Conservation (phyloP, 1,140 invertebrate genomes). For the Tetraneura akinire region DNA sequence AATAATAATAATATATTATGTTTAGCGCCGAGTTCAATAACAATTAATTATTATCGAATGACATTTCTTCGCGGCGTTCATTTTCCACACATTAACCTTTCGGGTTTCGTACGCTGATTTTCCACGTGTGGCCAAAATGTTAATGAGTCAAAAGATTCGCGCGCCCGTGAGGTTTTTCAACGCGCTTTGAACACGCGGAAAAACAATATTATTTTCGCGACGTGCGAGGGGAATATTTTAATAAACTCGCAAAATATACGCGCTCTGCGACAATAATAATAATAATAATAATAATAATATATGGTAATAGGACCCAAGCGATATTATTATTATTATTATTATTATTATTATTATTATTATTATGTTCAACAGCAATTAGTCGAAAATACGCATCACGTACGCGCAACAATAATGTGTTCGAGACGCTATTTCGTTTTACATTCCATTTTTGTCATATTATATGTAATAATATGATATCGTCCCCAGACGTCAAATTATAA, state of each 20-base stretch:
- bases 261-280: background rate
- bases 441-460: conserved; percentile 15
- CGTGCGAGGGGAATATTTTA: conserved; percentile 9
- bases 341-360: too few species aligned
- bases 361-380: conserved; percentile 33
- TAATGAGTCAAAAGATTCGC: conserved; percentile 44
- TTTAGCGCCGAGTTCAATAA: too few species aligned
- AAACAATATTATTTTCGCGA: background rate
- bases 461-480: background rate
- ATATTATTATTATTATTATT: too few species aligned
- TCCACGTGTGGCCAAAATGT: conserved; percentile 42
- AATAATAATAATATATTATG: too few species aligned
- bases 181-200: conserved; percentile 24
- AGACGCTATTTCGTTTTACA: background rate
- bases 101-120: background rate
- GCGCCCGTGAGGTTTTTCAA: conserved; percentile 21
- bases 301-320: conserved; percentile 21
- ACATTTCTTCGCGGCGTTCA: conserved; percentile 35
- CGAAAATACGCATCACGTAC: background rate
- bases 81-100: conserved; percentile 44
- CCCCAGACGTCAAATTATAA: background rate
- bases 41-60: conserved; percentile 45
- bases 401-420: background rate
- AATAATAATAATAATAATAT: too few species aligned
- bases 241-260: background rate